A percentile compares a stretch with the other conserved stretches of the same genome.
Evolutionary conservation across 2,888 invertebrate species (phyloP).

Genomic region (Pterostichus madidus): DNA sequence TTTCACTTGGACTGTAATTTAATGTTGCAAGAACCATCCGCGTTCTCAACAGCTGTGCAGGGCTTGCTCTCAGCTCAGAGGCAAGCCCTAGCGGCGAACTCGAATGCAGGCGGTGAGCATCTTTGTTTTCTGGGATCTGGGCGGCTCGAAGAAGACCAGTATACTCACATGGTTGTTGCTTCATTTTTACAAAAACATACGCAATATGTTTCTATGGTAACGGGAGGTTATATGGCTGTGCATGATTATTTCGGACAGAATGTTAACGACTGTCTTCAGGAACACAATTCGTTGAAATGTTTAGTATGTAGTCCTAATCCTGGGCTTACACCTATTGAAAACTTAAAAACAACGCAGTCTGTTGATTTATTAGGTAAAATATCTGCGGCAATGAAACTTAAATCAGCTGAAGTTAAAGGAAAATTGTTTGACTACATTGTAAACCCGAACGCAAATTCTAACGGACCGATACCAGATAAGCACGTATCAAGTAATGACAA

Average conservation of each 20-base stretch:
- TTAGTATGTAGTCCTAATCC: conserved; percentile 86
- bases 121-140: conserved; percentile 97
- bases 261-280: conserved; percentile 89
- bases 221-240: conserved; percentile 93
- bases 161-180: conserved; percentile 98
- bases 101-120: conserved; percentile 92
- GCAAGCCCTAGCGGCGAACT: conserved; percentile 91
- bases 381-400: conserved; percentile 92
- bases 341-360: conserved; percentile 74
- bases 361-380: conserved; percentile 90
- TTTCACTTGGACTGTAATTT: conserved; percentile 98
- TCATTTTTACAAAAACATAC: conserved; percentile 97
- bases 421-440: conserved; percentile 96
- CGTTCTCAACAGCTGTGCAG: conserved; percentile 96
- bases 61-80: conserved; percentile 93
- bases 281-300: conserved; percentile 90
- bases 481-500: conserved; percentile 92
- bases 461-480: conserved; percentile 82
- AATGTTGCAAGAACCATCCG: conserved; percentile 97
- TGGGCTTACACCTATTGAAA: conserved; percentile 70
- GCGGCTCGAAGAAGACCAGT: conserved; percentile 94
- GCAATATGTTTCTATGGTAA: conserved; percentile 93
- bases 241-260: conserved; percentile 91
- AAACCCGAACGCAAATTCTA: conserved; percentile 85
- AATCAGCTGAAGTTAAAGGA: conserved; percentile 94